Conservation (phyloP, 2,113 vertebrate genomes). For the Muscicapa adusta region DNA sequence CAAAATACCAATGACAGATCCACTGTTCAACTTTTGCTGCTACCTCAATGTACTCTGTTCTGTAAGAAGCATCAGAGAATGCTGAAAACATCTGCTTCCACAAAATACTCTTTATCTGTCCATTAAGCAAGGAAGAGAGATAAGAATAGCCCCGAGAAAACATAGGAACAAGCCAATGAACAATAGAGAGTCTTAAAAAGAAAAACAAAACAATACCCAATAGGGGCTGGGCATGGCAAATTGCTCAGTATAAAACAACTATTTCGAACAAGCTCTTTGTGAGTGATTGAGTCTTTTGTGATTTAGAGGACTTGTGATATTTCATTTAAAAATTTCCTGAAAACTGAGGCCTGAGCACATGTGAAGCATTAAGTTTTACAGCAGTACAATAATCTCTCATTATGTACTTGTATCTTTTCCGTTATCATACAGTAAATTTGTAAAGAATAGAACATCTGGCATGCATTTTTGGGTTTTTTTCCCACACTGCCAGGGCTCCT, state of each 20-base stretch:
- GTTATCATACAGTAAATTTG: slow-evolving; percentile 8
- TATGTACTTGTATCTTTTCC: slow-evolving; percentile 3
- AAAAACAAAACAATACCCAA: not conserved
- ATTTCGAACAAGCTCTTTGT: not conserved
- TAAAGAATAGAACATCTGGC: slow-evolving; percentile 48
- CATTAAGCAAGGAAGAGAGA: not conserved
- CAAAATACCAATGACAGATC: not conserved
- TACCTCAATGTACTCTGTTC: not conserved
- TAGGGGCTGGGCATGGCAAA: not conserved
- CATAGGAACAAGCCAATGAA: not conserved
- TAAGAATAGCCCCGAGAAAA: not conserved
- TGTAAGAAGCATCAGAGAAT: not conserved
- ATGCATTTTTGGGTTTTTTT: not conserved
- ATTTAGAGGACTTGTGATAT: slow-evolving; percentile 35
- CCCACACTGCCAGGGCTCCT: not conserved
- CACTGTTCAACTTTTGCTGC: not conserved
- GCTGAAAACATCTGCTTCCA: not conserved
- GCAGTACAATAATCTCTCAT: slow-evolving; percentile 44
- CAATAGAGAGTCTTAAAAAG: not conserved
- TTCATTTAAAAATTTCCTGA: slow-evolving; percentile 49
- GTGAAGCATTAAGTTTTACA: slow-evolving; percentile 35
- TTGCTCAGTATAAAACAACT: not conserved
- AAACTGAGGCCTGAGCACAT: not conserved
- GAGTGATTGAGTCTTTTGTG: not conserved
- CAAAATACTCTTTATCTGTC: not conserved